Evolutionary conservation across 2,797 vertebrate species (phyloP), one percentile per base, ranked within the genome.

Genomic region (Platyrinchus mystaceus): DNA sequence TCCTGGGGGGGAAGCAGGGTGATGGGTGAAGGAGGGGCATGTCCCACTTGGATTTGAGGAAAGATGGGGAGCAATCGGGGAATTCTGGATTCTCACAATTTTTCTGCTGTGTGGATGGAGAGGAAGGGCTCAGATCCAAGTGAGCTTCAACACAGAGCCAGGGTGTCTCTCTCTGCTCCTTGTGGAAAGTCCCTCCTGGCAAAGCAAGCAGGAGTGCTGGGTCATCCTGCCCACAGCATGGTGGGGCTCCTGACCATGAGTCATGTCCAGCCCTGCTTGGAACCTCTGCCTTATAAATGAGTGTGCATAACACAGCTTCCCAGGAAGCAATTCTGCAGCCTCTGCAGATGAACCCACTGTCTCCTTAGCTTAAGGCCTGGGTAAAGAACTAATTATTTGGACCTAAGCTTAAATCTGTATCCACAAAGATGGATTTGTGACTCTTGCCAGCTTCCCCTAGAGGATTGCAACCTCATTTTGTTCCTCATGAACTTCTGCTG

Each of bases 381-480:
- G 81, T 91, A 89, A 87, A 74, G 89, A 95, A 91, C 84, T 87
- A 95, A 93, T 93, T 93, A 95, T 89, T 94, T 64, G 78, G 75
- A 92, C 93, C 75, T 80, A 74, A 97, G 87, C 92, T 95, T 90
- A 96, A 95, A 93, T 92, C 93, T 93, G 56, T 85, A 95, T 83
- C 89, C 84, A 80, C 90, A 93, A 90, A 96, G 91, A 94, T 86
- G 93, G 94, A 96, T 94, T 96, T 94, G 91, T 73, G 93, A 88
- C 91, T 96, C 87, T 94, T 90, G 87, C 90, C 95, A 94, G 59
- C 87, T 94, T 94, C 74, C 87, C 93, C 93, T 80, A 52, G 91
- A 94, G 95, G 93, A 95, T 14, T 75, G 85, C 87, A 95, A 86
- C 93, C 89, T 96, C 89, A 93, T 96, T 95, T 94, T 95, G 83